Conservation (phyloP, 1,140 invertebrate genomes). For the Drosophila sp. region DNA sequence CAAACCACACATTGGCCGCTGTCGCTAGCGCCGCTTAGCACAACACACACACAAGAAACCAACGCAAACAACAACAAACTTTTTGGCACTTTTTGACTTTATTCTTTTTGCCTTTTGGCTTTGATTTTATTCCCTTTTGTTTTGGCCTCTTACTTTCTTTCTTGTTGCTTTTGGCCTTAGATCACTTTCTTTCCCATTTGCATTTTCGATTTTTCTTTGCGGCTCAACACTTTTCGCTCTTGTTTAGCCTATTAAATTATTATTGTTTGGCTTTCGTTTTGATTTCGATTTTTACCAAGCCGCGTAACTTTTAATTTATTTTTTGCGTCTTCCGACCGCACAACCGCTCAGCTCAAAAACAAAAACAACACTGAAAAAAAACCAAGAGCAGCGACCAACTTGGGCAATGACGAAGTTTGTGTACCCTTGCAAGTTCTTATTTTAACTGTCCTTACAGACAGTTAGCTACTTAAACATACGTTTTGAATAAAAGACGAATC, state of each 20-base stretch:
- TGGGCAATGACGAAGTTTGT: too few species aligned
- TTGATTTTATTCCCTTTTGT: conserved; percentile 29
- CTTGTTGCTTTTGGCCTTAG: neutral
- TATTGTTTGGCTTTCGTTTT: conserved; percentile 48
- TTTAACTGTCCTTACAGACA: too few species aligned
- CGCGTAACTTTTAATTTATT: conserved; percentile 25
- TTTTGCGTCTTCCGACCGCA: conserved; percentile 31
- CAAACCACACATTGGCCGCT: conserved; percentile 64
- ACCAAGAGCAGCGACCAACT: neutral
- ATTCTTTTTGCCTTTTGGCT: conserved; percentile 28
- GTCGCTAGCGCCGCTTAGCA: conserved; percentile 42
- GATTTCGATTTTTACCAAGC: conserved; percentile 68
- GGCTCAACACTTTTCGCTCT: conserved; percentile 24
- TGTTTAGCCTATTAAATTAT: conserved; percentile 47
- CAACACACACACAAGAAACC: conserved; percentile 42
- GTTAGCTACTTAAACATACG: too few species aligned
- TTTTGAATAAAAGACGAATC: too few species aligned
- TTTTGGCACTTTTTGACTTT: conserved; percentile 48
- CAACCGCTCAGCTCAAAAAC: conserved; percentile 9
- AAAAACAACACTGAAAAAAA: conserved; percentile 1
- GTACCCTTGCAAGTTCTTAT: too few species aligned
- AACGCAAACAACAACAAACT: conserved; percentile 30
- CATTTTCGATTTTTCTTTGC: conserved; percentile 18
- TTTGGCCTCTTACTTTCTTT: conserved; percentile 1
- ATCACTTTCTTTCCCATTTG: conserved; percentile 30